These are phyloP conservation scores for Bruchidius siliquastri DNA, from an alignment of 2,888 invertebrate genomes.

Conservation along the genomic window DNA sequence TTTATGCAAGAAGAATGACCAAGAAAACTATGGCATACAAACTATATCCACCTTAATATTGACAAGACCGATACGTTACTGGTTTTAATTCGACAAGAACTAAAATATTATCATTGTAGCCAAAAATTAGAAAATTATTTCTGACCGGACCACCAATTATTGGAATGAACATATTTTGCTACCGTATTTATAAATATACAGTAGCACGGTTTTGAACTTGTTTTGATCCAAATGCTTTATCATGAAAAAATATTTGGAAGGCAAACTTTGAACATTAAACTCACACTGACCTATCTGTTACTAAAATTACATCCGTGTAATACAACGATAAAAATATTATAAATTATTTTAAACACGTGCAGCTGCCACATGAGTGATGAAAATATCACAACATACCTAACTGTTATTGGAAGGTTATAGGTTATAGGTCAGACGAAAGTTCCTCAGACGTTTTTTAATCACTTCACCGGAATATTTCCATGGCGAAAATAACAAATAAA, in stretches of 20 bases:
- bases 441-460: not conserved
- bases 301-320: not conserved
- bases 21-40: too few species aligned
- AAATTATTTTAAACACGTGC: not conserved
- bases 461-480: not conserved
- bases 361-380: not conserved
- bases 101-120: too few species aligned
- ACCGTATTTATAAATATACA: not conserved
- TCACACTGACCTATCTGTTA: not conserved
- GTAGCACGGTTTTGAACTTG: not conserved
- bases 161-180: not conserved
- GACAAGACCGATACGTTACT: too few species aligned
- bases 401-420: not conserved
- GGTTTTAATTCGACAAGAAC: too few species aligned
- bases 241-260: not conserved
- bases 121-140: not conserved
- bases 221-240: not conserved
- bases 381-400: not conserved
- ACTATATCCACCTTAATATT: too few species aligned
- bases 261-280: not conserved
- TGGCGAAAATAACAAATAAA: too few species aligned
- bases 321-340: not conserved
- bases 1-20: too few species aligned
- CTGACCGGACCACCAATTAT: not conserved
- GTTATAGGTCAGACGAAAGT: not conserved